A percentile compares a stretch with the other conserved stretches of the same genome.
Evolutionary conservation across 2,888 invertebrate species (phyloP).

Genomic region (Drosophila prolongata): DNA sequence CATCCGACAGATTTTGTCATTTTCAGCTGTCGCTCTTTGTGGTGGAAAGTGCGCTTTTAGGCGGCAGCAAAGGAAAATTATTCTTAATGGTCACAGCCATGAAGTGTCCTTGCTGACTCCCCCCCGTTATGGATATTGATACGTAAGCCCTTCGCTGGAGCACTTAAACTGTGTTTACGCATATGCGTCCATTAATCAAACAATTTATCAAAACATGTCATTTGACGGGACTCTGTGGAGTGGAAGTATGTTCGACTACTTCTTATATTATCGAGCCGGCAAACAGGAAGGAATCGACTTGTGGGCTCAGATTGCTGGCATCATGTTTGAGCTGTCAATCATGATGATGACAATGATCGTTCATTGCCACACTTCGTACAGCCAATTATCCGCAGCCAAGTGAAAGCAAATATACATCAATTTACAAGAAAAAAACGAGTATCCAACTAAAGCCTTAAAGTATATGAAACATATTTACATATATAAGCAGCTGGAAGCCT

Average conservation of each 20-base stretch:
- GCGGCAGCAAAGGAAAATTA: constrained; percentile 47
- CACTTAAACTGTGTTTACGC: constrained; percentile 72
- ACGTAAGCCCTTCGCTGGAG: constrained; percentile 49
- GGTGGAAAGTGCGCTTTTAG: constrained; percentile 47
- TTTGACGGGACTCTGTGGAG: constrained; percentile 15
- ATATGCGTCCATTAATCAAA: constrained; percentile 75
- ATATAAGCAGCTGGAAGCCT: constrained; percentile 36
- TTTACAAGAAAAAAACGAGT: constrained; percentile 15
- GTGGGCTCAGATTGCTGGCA: constrained; percentile 38
- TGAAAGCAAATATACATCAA: constrained; percentile 48
- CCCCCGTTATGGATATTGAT: constrained; percentile 40
- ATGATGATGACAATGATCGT: constrained; percentile 26
- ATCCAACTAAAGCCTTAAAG: constrained; percentile 38
- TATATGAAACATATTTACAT: constrained; percentile 14
- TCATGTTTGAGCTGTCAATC: constrained; percentile 39
- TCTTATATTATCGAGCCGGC: constrained; percentile 1
- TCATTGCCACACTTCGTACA: constrained; percentile 16
- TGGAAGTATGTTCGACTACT: not conserved
- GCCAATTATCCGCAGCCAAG: constrained; percentile 47
- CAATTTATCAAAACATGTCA: constrained; percentile 78
- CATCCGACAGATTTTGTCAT: constrained; percentile 63
- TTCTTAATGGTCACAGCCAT: constrained; percentile 60
- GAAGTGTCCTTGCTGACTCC: constrained; percentile 32
- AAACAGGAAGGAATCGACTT: constrained; percentile 50
- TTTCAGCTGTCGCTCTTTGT: constrained; percentile 41